Evolutionary conservation across 2,113 vertebrate genomes (phyloP), one percentile per base, ranked within the genome.

Genomic region (Aegithalos caudatus): DNA sequence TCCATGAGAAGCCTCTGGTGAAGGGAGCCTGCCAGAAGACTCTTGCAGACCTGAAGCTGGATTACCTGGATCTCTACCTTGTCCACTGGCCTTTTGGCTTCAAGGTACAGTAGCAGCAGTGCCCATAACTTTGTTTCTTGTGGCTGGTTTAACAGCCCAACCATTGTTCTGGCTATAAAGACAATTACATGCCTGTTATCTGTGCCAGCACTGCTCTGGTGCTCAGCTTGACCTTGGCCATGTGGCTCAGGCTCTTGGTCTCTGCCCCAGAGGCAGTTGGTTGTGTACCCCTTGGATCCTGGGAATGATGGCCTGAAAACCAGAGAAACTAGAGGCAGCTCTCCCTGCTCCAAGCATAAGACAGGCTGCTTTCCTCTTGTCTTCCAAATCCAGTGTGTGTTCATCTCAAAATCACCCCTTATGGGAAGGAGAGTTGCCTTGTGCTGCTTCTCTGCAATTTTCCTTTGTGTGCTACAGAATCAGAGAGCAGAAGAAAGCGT

Each of bases 1-100:
- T 98, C 81, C 98, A 99, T 12, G 97, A 98, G 10, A 99, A 98
- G 47, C 65, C 96, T 45, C 29, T 98, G 81, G 99, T 99, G 91
- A 99, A 98, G 33, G 73, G 81, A n/a, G 98, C 91, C 25, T 99
- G 98, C 95, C 98, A 99, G 97, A 98, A 99, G 94, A 99, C 99
- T 0, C 98, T 99, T 24, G 85, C 95, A 1, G 98, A 98, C 91
- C 97, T 99, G 71, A 98, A 99, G 61, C 90, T 99, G 95, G 98
- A 98, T 86, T 99, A 99, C 95, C 85, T 99, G 74, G 99, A 99
- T 85, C 99, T 99, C 27, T 99, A 99, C 80, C 98, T 99, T 0
- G n/a, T 99, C 11, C 99, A 99, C 86, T 99, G 99, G 99, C 99
- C 99, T 8, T 74, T 98, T 64, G 98, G 99, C 20, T 98, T 99